Evolutionary conservation across 2,113 vertebrate genomes (phyloP).

Genomic region (Microtus oregoni): DNA sequence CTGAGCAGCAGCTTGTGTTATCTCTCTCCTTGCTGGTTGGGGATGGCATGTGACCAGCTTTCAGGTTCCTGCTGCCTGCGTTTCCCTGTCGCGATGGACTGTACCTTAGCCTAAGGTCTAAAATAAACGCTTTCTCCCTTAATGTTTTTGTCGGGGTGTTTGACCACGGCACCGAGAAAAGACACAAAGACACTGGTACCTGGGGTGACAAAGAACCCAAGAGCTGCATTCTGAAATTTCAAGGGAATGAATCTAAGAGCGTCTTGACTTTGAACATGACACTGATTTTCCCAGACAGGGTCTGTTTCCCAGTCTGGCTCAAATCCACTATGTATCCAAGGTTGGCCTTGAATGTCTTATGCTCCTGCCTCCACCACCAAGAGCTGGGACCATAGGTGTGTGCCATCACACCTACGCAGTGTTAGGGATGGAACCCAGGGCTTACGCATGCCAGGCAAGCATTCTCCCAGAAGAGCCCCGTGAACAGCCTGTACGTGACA

Average conservation of each 20-base stretch:
- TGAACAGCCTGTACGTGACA: neutral
- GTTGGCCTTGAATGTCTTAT: neutral
- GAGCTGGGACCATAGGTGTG: neutral
- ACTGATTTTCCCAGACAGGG: neutral
- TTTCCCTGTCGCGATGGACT: neutral
- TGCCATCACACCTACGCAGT: neutral
- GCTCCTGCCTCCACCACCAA: neutral
- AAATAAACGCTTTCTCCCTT: neutral
- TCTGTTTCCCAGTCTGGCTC: neutral
- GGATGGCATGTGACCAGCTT: no score
- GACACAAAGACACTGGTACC: fast-evolving
- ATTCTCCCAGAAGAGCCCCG: neutral
- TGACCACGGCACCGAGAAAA: neutral
- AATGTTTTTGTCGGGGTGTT: neutral
- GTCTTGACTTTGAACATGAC: neutral
- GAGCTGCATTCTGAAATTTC: neutral
- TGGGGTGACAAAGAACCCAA: neutral
- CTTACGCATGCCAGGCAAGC: neutral
- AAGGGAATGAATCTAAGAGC: neutral
- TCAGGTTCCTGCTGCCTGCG: neutral
- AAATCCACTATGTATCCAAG: no score
- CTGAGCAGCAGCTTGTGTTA: neutral
- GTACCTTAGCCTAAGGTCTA: neutral
- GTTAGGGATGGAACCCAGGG: neutral
- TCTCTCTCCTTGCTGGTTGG: neutral